Evolutionary conservation across 2,113 vertebrate species (phyloP).

Genomic region (Deroptyus accipitrinus): DNA sequence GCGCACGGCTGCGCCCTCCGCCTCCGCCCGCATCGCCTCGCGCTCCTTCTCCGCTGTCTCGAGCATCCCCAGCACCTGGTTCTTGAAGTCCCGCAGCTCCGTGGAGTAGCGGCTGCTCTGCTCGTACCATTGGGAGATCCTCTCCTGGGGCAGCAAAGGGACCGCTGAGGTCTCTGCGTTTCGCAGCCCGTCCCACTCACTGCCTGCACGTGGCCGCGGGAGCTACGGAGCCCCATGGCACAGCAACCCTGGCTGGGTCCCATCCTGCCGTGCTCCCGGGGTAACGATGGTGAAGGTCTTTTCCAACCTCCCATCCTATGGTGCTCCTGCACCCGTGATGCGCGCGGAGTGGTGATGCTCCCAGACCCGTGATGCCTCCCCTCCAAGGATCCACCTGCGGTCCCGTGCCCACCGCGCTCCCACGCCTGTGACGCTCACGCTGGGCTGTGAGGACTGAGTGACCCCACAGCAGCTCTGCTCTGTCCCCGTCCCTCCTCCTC

Average conservation of each 20-base stretch:
- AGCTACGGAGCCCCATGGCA: fast-evolving
- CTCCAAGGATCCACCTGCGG: fast-evolving
- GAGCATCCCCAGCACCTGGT: conserved; percentile 83
- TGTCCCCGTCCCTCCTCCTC: background rate
- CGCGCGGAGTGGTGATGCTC: fast-evolving
- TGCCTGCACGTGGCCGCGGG: fast-evolving
- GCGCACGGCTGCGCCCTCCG: conserved; percentile 74
- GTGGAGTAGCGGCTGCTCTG: conserved; percentile 85
- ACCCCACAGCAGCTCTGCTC: background rate
- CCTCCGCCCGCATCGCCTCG: conserved; percentile 74
- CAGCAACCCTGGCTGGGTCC: background rate
- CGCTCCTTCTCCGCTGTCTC: conserved; percentile 83
- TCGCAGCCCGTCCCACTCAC: fast-evolving
- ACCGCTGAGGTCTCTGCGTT: background rate
- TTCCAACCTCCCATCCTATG: background rate
- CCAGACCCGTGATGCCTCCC: fast-evolving
- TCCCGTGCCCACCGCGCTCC: fast-evolving
- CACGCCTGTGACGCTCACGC: fast-evolving
- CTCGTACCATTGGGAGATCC: conserved; percentile 89
- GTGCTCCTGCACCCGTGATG: fast-evolving
- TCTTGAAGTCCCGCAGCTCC: conserved; percentile 89
- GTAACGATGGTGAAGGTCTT: background rate
- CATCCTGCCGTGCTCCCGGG: background rate
- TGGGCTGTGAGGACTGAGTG: fast-evolving
- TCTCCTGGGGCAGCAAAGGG: conserved; percentile 74